These are phyloP conservation scores for Rhodophaea formosa DNA, from an alignment of 2,888 invertebrate genomes.

Conservation along the genomic window DNA sequence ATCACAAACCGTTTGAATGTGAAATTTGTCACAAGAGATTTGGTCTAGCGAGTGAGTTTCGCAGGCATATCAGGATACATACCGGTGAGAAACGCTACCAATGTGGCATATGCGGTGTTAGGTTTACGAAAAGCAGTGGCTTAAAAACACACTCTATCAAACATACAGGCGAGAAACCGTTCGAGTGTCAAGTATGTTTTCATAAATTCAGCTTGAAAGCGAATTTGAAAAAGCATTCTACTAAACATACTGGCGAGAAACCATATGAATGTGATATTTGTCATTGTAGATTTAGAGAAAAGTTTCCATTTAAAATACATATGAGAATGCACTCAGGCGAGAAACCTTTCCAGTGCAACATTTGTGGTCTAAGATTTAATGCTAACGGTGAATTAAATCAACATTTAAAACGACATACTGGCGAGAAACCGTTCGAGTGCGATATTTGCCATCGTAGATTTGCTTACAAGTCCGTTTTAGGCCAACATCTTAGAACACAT, in stretches of 20 bases:
- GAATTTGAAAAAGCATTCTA: neutral
- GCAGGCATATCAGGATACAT: neutral
- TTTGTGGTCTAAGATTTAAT: neutral
- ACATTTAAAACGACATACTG: neutral
- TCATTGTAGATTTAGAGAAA: slow-evolving; percentile 1
- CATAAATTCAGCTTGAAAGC: neutral
- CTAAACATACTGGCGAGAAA: slow-evolving; percentile 10
- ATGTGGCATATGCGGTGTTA: neutral
- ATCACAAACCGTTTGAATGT: slow-evolving; percentile 4
- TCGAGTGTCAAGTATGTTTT: neutral
- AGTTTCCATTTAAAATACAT: neutral
- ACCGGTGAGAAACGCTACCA: neutral
- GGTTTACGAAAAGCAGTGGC: neutral
- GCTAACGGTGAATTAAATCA: neutral
- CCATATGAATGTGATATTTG: slow-evolving; percentile 6
- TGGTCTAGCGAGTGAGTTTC: neutral
- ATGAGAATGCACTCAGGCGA: slow-evolving; percentile 23
- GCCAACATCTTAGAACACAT: neutral
- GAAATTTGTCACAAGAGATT: neutral
- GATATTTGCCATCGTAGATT: slow-evolving; percentile 3
- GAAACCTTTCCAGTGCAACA: slow-evolving; percentile 20
- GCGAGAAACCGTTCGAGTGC: slow-evolving; percentile 2
- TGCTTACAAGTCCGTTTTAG: neutral
- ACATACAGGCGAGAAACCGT: slow-evolving; percentile 1
- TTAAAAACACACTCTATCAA: neutral